Evolutionary conservation across 2,113 vertebrate genomes (phyloP).

Genomic region (Psophia crepitans): DNA sequence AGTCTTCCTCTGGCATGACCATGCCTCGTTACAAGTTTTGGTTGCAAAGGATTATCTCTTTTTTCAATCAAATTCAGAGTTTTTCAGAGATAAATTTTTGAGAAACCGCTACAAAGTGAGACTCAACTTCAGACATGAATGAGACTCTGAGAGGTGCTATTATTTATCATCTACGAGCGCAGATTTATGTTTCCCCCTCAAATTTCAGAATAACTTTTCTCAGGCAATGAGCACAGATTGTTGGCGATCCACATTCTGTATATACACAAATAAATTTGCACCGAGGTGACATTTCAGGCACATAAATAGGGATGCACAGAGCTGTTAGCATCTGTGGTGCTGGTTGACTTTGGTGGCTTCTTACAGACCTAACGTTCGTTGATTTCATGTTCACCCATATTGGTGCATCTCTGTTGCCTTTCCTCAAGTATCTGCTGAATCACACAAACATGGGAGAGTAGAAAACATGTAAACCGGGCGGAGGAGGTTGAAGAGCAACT

Average conservation of each 20-base stretch:
- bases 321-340: background rate
- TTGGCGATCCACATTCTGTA: accelerated
- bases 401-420: background rate
- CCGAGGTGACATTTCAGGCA: background rate
- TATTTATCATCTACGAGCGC: background rate
- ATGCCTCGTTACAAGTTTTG: background rate
- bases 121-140: background rate
- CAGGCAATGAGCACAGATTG: background rate
- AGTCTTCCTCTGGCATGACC: background rate
- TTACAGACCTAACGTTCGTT: accelerated
- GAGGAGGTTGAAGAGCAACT: background rate
- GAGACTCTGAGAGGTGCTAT: background rate
- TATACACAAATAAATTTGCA: background rate
- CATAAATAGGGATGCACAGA: background rate
- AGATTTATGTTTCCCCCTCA: background rate
- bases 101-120: background rate
- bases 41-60: background rate
- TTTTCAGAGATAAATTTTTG: background rate
- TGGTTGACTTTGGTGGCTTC: background rate
- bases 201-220: background rate
- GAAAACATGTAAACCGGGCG: background rate
- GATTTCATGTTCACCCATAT: background rate
- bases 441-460: background rate
- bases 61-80: background rate
- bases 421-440: background rate